phyloP scores from a whole-genome alignment of 2,888 invertebrate genomes.

The Litoditis marina region DNA sequence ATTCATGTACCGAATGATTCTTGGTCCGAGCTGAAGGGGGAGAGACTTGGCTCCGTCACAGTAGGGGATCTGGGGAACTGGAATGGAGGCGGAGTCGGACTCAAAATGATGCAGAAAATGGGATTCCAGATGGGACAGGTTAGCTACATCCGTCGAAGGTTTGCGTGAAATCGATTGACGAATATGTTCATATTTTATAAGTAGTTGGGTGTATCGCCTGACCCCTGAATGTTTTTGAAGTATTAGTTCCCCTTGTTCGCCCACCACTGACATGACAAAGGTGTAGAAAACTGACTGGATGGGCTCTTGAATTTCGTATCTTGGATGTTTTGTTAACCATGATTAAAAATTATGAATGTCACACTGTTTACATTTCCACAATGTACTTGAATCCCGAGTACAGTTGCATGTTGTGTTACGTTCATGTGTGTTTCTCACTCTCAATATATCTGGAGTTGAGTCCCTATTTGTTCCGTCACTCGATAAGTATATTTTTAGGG shows the following conservation, averaged over 20 bases:
- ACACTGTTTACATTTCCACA: neutral
- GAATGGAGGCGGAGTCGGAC: slow-evolving; percentile 40
- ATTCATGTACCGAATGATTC: slow-evolving; percentile 9
- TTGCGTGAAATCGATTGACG: neutral
- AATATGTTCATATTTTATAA: neutral
- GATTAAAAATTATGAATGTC: too few relatives aligned
- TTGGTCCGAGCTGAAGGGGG: slow-evolving; percentile 25
- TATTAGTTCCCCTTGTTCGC: too few relatives aligned
- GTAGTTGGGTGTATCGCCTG: too few relatives aligned
- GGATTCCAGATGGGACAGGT: slow-evolving; percentile 40
- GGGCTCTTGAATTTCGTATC: too few relatives aligned
- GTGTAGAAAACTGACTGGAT: too few relatives aligned
- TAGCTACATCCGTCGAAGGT: neutral
- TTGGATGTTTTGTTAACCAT: too few relatives aligned
- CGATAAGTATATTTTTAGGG: slow-evolving; percentile 26
- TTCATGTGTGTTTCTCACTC: too few relatives aligned
- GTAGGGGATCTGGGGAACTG: slow-evolving; percentile 39
- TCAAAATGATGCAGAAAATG: slow-evolving; percentile 47
- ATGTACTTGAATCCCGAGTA: neutral
- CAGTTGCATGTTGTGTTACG: too few relatives aligned
- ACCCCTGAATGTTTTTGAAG: too few relatives aligned
- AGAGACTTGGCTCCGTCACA: slow-evolving; percentile 10
- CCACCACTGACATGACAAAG: too few relatives aligned
- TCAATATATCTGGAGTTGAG: neutral
- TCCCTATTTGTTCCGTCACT: neutral